Conservation (phyloP, 2,797 vertebrate genomes). For the Stomatorhinus walkeri region DNA sequence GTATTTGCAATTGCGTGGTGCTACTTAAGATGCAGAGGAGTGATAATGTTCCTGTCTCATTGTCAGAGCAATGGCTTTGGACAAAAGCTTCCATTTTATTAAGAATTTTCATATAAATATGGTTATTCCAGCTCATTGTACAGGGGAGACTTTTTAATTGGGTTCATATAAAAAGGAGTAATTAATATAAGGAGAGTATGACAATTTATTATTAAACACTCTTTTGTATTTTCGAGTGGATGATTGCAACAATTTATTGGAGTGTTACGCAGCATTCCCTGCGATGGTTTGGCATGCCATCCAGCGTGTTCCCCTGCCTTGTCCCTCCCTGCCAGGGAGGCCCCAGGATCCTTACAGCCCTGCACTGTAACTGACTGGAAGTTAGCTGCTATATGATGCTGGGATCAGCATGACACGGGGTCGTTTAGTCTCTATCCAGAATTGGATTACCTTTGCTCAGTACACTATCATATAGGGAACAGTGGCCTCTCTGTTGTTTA, state of each 20-base stretch:
- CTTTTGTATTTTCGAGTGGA: neutral
- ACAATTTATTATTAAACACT: neutral
- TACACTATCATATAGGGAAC: neutral
- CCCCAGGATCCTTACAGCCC: neutral
- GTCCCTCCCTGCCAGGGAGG: neutral
- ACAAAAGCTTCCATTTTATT: neutral
- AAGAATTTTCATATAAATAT: neutral
- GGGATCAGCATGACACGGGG: neutral
- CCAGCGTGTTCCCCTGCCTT: neutral
- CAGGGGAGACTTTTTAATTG: neutral
- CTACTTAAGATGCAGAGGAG: neutral
- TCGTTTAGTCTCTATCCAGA: neutral
- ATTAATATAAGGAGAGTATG: neutral
- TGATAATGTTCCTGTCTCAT: neutral
- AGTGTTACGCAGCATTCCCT: neutral
- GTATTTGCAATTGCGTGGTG: neutral
- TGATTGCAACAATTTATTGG: neutral
- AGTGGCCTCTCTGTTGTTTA: neutral
- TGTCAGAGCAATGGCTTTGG: neutral
- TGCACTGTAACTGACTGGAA: neutral
- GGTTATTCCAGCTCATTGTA: neutral
- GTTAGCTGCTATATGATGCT: neutral
- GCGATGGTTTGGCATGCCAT: neutral
- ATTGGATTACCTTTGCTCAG: neutral
- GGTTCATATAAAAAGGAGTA: neutral